Evolutionary conservation across 2,888 invertebrate species (phyloP), one percentile per base, ranked within the genome.

Genomic region (Cheilosia variabilis): DNA sequence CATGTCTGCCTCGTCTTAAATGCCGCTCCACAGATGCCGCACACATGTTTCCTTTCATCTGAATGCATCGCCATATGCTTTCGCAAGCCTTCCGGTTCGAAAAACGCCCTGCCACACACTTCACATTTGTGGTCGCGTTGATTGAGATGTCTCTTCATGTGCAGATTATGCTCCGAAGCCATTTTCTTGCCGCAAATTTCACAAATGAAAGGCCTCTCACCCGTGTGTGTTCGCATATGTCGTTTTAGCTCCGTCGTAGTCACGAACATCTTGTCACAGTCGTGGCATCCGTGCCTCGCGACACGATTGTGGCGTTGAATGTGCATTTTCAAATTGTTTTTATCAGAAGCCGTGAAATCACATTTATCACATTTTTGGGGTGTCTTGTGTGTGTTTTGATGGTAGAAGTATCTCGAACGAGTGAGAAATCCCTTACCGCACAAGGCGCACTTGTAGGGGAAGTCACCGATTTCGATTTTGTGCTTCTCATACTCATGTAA

Each of bases 11-110:
- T 73, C 10, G 68, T 55, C 24, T 83, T 83, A 63, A 83, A 83
- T 5, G 83, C 57, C 1, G 83, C 68, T 3, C 83, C 78, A 15
- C 83, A 83, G n/a, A 68, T 53, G n/a, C 63, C 73, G 37, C 83
- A 83, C 2, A 73, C 27, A 10, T 83, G 83, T n/a, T 63, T 62
- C 7, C 83, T 66, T 19, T 78, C 83, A 2, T 45, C 17, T 3
- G 83, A 83, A 68, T 83, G 83, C n/a, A 68, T 63, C 2, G 72
- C 73, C 63, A 69, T 73, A 69, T 83, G 83, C 31, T 78, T 73
- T 24, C 68, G 60, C 31, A 83, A 19, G 3, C 72, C 50, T 24
- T 77, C 72, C 4, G 78, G 55, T 2, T 66, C 78, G 52, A 53
- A 83, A 45, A 68, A 72, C 2, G 83, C 83, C 19, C 53, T 73